Evolutionary conservation across 2,888 invertebrate species (phyloP).

Genomic region (Megaustenia siamemsis): DNA sequence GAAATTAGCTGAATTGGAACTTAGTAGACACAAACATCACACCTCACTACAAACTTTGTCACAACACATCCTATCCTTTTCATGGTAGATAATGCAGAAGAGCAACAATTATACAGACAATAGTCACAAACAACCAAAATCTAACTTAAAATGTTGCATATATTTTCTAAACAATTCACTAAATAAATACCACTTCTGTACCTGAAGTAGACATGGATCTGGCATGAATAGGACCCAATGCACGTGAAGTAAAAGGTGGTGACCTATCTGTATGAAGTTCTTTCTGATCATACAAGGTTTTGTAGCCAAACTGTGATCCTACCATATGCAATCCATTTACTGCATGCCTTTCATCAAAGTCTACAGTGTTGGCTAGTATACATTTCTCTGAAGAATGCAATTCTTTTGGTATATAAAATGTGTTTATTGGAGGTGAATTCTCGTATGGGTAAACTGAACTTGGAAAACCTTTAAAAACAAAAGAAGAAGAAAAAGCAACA

Average conservation of each 20-base stretch:
- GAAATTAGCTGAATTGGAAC: too few species aligned
- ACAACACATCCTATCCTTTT: too few species aligned
- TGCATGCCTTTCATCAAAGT: not conserved
- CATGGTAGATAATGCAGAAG: too few species aligned
- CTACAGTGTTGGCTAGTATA: slow-evolving; percentile 26
- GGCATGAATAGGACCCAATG: slow-evolving; percentile 60
- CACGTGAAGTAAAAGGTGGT: slow-evolving; percentile 60
- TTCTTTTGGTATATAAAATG: slow-evolving; percentile 48
- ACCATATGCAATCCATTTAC: slow-evolving; percentile 32
- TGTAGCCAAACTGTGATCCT: slow-evolving; percentile 63
- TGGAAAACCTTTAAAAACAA: not conserved
- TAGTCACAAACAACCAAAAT: too few species aligned
- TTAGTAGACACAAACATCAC: too few species aligned
- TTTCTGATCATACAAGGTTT: slow-evolving; percentile 67
- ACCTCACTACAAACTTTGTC: too few species aligned
- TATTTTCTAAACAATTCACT: too few species aligned
- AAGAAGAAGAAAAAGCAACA: too few species aligned
- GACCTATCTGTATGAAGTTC: slow-evolving; percentile 62
- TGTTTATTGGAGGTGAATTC: slow-evolving; percentile 45
- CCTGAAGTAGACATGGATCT: slow-evolving; percentile 71
- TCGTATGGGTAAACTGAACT: slow-evolving; percentile 32
- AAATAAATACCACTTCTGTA: slow-evolving; percentile 45
- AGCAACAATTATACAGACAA: too few species aligned
- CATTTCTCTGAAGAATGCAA: slow-evolving; percentile 37
- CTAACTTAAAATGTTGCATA: too few species aligned